These are phyloP conservation scores for Myripristis murdjan DNA, from an alignment of 2,797 vertebrate genomes.

Conservation along the genomic window DNA sequence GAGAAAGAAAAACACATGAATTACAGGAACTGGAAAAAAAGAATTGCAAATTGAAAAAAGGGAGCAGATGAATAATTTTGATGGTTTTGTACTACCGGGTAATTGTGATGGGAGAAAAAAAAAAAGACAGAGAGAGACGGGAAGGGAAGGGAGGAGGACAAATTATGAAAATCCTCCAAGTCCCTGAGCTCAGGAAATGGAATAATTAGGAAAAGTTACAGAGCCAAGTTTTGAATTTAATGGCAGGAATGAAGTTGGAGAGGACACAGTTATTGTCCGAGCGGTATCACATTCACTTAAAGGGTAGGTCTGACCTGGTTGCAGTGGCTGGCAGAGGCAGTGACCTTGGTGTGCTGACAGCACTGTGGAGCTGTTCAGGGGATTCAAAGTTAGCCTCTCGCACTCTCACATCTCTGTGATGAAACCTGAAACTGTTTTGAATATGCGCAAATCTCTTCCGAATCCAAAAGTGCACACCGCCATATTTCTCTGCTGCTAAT, in stretches of 20 bases:
- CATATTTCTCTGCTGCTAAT: neutral
- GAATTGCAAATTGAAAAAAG: constrained; percentile 71
- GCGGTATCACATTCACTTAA: neutral
- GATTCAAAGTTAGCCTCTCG: neutral
- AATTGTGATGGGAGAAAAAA: constrained; percentile 59
- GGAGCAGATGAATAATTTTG: constrained; percentile 72
- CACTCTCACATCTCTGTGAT: no score
- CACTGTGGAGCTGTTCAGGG: no score
- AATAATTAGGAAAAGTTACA: constrained; percentile 70
- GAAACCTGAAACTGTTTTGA: no score
- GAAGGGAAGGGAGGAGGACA: constrained; percentile 40
- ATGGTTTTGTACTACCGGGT: constrained; percentile 71
- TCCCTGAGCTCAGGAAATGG: constrained; percentile 59
- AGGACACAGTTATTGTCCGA: constrained; percentile 25
- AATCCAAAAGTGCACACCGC: neutral
- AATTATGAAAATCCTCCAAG: constrained; percentile 71
- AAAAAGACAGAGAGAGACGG: constrained; percentile 16
- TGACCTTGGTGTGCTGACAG: neutral
- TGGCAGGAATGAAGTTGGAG: constrained; percentile 35
- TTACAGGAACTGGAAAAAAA: constrained; percentile 68
- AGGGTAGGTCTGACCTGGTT: neutral
- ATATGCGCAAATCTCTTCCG: neutral
- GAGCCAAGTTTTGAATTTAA: constrained; percentile 56
- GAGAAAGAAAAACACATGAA: constrained; percentile 69
- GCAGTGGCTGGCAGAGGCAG: no score